These are phyloP conservation scores for Phyllotreta cruciferae DNA, from an alignment of 2,888 invertebrate species.

Conservation along the genomic window DNA sequence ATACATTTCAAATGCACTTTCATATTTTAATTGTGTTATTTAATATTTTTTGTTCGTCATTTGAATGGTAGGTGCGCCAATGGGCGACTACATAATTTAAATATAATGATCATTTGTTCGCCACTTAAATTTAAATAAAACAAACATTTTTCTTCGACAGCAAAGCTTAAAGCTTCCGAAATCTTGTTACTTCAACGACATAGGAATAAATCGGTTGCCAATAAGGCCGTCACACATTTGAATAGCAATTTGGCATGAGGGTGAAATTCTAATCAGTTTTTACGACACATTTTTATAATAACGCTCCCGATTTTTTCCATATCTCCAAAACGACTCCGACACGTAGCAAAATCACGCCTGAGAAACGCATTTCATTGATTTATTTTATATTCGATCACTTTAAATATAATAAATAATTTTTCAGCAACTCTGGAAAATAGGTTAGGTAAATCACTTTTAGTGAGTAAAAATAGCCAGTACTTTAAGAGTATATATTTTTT, in stretches of 20 bases:
- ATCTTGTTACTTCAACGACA: slow-evolving; percentile 60
- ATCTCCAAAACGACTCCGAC: neutral
- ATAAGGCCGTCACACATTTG: slow-evolving; percentile 61
- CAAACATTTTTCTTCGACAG: slow-evolving; percentile 58
- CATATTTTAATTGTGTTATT: no score
- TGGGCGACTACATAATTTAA: slow-evolving; percentile 48
- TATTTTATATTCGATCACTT: no score
- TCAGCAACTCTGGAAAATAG: no score
- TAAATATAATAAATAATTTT: no score
- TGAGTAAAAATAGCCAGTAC: no score
- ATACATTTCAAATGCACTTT: no score
- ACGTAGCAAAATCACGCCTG: no score
- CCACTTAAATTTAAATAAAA: slow-evolving; percentile 60
- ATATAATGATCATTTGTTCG: slow-evolving; percentile 55
- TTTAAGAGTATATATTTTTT: no score
- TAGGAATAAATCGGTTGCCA: slow-evolving; percentile 61
- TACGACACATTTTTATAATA: slow-evolving; percentile 59
- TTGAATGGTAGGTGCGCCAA: neutral
- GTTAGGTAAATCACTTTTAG: no score
- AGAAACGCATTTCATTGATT: no score
- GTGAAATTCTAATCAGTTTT: slow-evolving; percentile 61
- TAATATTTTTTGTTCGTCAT: neutral
- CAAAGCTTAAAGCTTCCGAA: slow-evolving; percentile 54
- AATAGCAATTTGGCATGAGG: slow-evolving; percentile 61
- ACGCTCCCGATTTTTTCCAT: slow-evolving; percentile 43